Evolutionary conservation across 2,888 invertebrate species (phyloP).

Genomic region (Cataglyphis cursor): DNA sequence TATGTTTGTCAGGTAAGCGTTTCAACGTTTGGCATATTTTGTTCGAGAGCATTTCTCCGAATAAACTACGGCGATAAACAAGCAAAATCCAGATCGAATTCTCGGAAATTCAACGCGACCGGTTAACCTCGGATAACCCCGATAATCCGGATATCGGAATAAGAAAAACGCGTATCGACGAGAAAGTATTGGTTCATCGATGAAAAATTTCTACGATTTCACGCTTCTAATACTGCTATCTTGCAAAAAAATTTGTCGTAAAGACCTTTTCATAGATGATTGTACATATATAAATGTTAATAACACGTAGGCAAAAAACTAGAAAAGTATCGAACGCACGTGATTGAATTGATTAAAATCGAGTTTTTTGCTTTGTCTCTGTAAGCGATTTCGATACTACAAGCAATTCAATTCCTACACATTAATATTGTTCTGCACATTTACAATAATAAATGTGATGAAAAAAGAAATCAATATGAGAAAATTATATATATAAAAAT

Average conservation of each 20-base stretch:
- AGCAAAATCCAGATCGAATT: slow-evolving; percentile 64
- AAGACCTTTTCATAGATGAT: slow-evolving; percentile 36
- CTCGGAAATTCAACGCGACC: slow-evolving; percentile 50
- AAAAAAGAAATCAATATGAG: background rate
- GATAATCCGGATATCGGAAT: slow-evolving; percentile 70
- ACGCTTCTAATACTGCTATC: slow-evolving; percentile 52
- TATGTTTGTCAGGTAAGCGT: background rate
- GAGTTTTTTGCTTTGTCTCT: background rate
- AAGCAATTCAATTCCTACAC: background rate
- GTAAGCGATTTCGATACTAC: background rate
- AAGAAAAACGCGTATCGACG: slow-evolving; percentile 62
- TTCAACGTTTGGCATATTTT: slow-evolving; percentile 14
- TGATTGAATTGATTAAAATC: background rate
- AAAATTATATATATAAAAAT: background rate
- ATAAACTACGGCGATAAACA: slow-evolving; percentile 6
- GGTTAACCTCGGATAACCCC: slow-evolving; percentile 29
- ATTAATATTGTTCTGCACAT: background rate
- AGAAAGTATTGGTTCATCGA: slow-evolving; percentile 57
- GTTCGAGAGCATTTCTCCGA: slow-evolving; percentile 6
- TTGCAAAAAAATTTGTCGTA: slow-evolving; percentile 28
- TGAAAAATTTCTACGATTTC: slow-evolving; percentile 39
- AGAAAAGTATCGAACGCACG: background rate
- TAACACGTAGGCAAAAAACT: background rate
- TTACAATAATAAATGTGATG: background rate
- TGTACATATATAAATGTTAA: slow-evolving; percentile 45